Base-by-base conservation (phyloP, 2,113 vertebrate species). In the Myrmophylax atrothorax region DNA sequence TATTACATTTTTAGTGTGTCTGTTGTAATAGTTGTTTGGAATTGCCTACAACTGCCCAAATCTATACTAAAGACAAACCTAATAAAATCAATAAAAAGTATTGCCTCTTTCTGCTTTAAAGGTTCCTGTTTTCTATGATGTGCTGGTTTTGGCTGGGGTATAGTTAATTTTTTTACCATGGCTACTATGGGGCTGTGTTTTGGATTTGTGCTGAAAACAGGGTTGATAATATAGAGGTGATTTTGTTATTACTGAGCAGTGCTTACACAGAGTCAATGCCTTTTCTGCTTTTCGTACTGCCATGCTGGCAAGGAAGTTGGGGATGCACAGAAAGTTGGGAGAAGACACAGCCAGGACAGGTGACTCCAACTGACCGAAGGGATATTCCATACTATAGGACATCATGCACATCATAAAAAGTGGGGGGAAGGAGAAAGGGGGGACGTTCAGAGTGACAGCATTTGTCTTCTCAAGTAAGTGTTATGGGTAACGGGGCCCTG, bases 301-400 rank as follows among this genome's bases (percentile, higher is more conserved):
- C 10, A 9, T 1, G 2, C 6, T 62, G 40, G 55, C 0, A 2
- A 49, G 55, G 25, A 33, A 53, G 24, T 2, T 76, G n/a, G 20
- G 11, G 47, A 2, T 31, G 4, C 25, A 10, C 15, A 37, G 26
- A 47, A 76, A 14, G 3, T 0, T 47, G 78, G 24, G 78, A 75
- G 19, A 40, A 47, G 55, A 8, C n/a, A 47, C 20, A 69, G 40
- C 2, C 29, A 35, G 47, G 40, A 76, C 20, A 62, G 20, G 40
- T 18, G 70, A 49, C 29, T 7, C 78, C 4, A 75, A 31, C 11
- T 62, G 70, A 55, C 11, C 70, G 76, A 68, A 76, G 70, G 38
- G n/a, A 55, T 7, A 35, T 33, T 49, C 25, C 47, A 69, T 40
- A 62, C n/a, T n/a, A 33, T 3, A 2, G 1, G 19, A 18, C 29